A percentile compares a stretch with the other conserved stretches of the same genome.
phyloP scores from a whole-genome alignment of 2,113 vertebrate genomes.

The Phylloscopus trochilus region DNA sequence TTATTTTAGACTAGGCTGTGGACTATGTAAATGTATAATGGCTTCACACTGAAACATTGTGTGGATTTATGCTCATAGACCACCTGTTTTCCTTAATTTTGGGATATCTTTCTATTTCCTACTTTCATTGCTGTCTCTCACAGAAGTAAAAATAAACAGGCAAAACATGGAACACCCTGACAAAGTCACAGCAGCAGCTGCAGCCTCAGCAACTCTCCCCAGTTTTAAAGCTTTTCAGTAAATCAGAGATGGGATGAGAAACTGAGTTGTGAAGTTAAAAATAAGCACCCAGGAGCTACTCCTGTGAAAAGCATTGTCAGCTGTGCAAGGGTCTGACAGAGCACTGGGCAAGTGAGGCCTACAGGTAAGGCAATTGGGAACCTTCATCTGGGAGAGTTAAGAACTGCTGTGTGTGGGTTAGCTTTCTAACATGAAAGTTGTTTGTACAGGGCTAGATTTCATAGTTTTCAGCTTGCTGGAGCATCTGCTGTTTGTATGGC shows the following conservation, averaged over 20 bases:
- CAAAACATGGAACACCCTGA: not conserved
- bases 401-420: rapidly evolving
- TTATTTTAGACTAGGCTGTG: not conserved
- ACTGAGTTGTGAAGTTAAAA: not conserved
- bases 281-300: not conserved
- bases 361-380: not conserved
- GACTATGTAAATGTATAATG: not conserved
- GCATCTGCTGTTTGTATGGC: not conserved
- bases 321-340: not conserved
- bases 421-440: not conserved
- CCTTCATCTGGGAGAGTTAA: not conserved
- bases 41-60: not conserved
- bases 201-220: not conserved
- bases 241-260: not conserved
- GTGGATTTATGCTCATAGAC: not conserved
- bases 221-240: not conserved
- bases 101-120: not conserved
- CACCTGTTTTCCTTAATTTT: not conserved
- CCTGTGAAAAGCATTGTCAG: rapidly evolving
- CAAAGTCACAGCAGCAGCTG: not conserved
- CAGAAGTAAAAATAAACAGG: not conserved
- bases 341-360: rapidly evolving
- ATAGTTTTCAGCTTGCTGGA: not conserved
- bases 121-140: rapidly evolving
- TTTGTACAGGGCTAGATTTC: not conserved